Evolutionary conservation across 2,797 vertebrate species (phyloP).

Genomic region (Peromyscus attwateri): DNA sequence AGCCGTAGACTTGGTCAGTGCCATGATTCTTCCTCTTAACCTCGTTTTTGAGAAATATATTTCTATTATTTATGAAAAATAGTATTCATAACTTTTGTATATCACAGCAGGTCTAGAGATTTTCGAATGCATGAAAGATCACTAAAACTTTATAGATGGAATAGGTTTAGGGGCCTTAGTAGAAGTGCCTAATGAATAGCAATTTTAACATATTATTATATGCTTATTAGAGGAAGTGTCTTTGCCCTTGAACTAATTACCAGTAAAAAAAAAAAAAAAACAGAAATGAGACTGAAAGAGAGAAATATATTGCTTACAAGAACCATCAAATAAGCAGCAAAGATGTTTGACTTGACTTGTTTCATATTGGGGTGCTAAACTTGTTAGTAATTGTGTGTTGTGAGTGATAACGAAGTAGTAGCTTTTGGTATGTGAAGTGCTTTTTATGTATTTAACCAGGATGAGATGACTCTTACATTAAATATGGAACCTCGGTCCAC

Average conservation of each 20-base stretch:
- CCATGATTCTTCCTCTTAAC: not conserved
- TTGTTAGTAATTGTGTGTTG: not conserved
- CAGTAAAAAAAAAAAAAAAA: not conserved
- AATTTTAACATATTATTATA: not conserved
- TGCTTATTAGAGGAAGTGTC: not conserved
- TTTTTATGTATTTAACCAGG: slow-evolving; percentile 44
- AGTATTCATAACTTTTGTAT: not conserved
- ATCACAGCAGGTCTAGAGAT: not conserved
- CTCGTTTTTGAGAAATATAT: not conserved
- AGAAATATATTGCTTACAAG: not conserved
- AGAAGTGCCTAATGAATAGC: not conserved
- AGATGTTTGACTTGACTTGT: not conserved
- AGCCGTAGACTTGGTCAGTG: not conserved
- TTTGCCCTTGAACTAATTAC: not conserved
- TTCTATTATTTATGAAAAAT: not conserved
- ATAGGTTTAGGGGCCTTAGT: not conserved
- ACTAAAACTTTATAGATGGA: not conserved
- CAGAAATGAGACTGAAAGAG: not conserved
- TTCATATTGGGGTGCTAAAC: not conserved
- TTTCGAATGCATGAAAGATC: not conserved
- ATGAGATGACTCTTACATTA: not conserved
- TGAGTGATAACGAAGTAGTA: not conserved
- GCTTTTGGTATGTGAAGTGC: not conserved
- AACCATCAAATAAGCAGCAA: not conserved
- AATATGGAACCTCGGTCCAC: not conserved